phyloP scores from a whole-genome alignment of 2,888 invertebrate genomes.

The Eilema sororculum region DNA sequence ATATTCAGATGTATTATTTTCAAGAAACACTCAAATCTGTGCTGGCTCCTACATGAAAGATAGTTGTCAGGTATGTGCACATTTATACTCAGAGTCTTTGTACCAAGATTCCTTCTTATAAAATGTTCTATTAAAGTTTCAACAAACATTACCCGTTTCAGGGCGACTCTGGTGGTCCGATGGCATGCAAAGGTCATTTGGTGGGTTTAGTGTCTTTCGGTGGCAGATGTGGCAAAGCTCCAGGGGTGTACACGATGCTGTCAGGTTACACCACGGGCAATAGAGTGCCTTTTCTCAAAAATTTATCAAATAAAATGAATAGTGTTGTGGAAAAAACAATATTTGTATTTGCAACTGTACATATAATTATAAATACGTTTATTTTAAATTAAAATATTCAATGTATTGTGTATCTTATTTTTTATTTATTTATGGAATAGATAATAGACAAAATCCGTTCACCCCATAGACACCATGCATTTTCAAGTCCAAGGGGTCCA shows the following conservation, averaged over 20 bases:
- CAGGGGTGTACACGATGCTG: constrained; percentile 51
- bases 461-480: no score
- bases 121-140: background rate
- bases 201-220: constrained; percentile 59
- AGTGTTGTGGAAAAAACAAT: background rate
- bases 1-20: background rate
- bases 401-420: background rate
- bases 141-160: constrained; percentile 30
- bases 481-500: no score
- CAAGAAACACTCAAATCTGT: constrained; percentile 21
- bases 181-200: constrained; percentile 56
- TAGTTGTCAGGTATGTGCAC: constrained; percentile 26
- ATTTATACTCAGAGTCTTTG: no score
- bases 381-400: background rate
- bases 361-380: background rate
- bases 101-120: background rate
- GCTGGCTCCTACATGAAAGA: constrained; percentile 19
- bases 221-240: constrained; percentile 51
- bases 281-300: constrained; percentile 2
- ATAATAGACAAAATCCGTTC: no score
- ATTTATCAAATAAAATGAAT: constrained; percentile 1
- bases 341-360: background rate
- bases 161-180: constrained; percentile 63
- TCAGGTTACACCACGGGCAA: constrained; percentile 45
- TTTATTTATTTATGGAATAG: no score